A percentile compares a stretch with the other conserved stretches of the same genome.
Evolutionary conservation across 2,797 vertebrate genomes (phyloP).

Genomic region (Anableps anableps): DNA sequence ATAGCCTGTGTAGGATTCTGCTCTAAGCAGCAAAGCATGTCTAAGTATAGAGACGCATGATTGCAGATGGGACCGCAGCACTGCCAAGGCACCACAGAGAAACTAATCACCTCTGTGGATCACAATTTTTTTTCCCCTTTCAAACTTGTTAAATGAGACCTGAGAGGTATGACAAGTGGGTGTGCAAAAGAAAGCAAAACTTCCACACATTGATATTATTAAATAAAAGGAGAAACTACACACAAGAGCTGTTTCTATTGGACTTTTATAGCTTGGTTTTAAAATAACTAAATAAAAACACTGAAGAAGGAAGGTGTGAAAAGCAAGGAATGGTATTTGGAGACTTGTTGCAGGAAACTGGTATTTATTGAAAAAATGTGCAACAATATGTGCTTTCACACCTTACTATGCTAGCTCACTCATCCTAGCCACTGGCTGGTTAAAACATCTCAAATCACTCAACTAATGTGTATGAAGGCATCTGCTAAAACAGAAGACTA

Average conservation of each 20-base stretch:
- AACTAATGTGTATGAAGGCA: background rate
- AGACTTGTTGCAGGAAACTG: conserved; percentile 15
- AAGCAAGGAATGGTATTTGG: conserved; percentile 27
- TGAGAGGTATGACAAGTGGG: conserved; percentile 63
- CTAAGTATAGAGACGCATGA: conserved; percentile 51
- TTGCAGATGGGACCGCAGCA: conserved; percentile 49
- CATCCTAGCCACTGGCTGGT: background rate
- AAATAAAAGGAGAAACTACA: conserved; percentile 52
- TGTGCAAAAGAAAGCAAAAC: conserved; percentile 45
- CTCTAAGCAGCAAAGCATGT: conserved; percentile 29
- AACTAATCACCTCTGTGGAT: conserved; percentile 59
- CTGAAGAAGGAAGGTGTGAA: conserved; percentile 36
- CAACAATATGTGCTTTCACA: conserved; percentile 36
- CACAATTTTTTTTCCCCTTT: conserved; percentile 33
- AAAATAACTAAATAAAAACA: conserved; percentile 17
- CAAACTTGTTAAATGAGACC: conserved; percentile 67
- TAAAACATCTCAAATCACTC: conserved; percentile 26
- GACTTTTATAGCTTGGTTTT: conserved; percentile 26
- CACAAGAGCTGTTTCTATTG: conserved; percentile 14
- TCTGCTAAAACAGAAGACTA: background rate
- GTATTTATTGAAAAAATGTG: conserved; percentile 30
- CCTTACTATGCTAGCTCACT: conserved; percentile 21
- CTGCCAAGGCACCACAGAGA: conserved; percentile 57
- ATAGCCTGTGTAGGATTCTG: conserved; percentile 47
- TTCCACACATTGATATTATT: conserved; percentile 56